Evolutionary conservation across 2,113 vertebrate species (phyloP).

Genomic region (Murina feae): DNA sequence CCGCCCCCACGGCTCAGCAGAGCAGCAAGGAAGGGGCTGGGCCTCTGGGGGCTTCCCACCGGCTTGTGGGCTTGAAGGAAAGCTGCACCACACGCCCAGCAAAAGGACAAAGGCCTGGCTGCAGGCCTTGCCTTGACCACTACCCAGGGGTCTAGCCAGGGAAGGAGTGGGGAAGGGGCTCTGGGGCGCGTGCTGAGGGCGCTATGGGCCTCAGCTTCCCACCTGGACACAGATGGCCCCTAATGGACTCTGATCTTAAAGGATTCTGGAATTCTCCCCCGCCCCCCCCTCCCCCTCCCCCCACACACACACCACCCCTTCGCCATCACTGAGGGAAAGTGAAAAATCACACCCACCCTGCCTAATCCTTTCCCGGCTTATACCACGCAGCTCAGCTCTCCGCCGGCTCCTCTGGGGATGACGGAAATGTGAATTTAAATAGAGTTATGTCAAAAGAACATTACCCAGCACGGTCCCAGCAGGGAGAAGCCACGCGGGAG

Average conservation of each 20-base stretch:
- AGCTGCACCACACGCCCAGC: not conserved
- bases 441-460: conserved; percentile 69
- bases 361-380: conserved; percentile 67
- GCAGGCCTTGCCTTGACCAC: not conserved
- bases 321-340: conserved; percentile 48
- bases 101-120: not conserved
- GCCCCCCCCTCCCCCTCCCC: not conserved
- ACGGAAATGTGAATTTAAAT: conserved; percentile 76
- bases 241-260: not conserved
- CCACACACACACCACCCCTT: not conserved
- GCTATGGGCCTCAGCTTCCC: not conserved
- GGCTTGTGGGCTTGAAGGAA: not conserved
- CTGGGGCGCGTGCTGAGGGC: not conserved
- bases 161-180: not conserved
- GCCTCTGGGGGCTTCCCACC: not conserved
- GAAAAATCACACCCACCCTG: conserved; percentile 67
- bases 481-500: conserved; percentile 34
- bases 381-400: conserved; percentile 65
- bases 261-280: not conserved
- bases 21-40: not conserved
- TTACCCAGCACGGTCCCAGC: conserved; percentile 65
- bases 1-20: not conserved
- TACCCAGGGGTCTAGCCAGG: not conserved
- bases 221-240: not conserved
- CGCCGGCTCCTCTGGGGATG: conserved; percentile 65